These are phyloP conservation scores for Melangyna quadrimaculata DNA, from an alignment of 2,888 invertebrate species.

Conservation along the genomic window DNA sequence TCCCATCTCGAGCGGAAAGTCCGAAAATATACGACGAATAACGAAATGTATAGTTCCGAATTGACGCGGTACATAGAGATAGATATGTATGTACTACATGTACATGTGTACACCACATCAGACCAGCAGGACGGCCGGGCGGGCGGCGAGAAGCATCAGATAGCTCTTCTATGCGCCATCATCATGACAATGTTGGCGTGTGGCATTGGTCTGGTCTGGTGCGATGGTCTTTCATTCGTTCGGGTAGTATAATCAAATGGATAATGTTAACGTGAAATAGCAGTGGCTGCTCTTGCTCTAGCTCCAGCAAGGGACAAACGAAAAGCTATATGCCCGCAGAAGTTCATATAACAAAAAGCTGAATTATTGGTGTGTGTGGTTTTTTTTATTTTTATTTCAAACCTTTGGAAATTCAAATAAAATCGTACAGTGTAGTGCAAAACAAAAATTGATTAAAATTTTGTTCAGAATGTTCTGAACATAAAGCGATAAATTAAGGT, in stretches of 20 bases:
- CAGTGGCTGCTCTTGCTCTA: not conserved
- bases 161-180: slow-evolving; percentile 11
- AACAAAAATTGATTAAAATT: not conserved
- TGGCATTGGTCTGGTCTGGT: slow-evolving; percentile 48
- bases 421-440: not conserved
- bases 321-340: not conserved
- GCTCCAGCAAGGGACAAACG: not conserved
- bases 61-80: slow-evolving; percentile 17
- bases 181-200: slow-evolving; percentile 55
- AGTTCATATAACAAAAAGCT: slow-evolving; percentile 26
- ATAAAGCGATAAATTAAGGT: no score
- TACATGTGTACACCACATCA: no score
- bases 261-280: slow-evolving; percentile 56
- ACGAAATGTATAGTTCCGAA: slow-evolving; percentile 47
- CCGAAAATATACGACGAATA: slow-evolving; percentile 31
- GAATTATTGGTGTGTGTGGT: not conserved
- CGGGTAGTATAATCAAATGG: slow-evolving; percentile 54
- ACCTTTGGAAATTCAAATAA: not conserved
- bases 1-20: slow-evolving; percentile 41
- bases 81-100: no score
- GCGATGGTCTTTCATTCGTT: slow-evolving; percentile 10
- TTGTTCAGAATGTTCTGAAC: no score
- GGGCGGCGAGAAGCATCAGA: not conserved
- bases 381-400: not conserved
- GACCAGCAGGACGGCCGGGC: no score